These are phyloP conservation scores for Phenganax stokvisi DNA, from an alignment of 92 coral and sea anemone genomes.

Conservation along the genomic window DNA sequence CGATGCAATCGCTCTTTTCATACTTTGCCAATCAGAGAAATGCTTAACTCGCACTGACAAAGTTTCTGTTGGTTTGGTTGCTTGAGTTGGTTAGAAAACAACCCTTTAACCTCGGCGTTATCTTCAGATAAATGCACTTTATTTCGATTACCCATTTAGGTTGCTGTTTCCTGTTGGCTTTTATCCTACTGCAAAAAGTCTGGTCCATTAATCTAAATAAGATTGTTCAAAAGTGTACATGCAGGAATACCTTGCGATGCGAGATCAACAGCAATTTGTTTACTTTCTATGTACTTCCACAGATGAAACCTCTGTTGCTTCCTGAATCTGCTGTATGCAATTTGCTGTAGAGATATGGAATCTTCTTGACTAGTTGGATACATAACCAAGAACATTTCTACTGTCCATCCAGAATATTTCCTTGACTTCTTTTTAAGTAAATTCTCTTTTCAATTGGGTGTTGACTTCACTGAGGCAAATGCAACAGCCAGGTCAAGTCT, in stretches of 20 bases:
- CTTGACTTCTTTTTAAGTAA: neutral
- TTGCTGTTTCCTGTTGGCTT: neutral
- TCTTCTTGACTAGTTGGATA: slow-evolving; percentile 10
- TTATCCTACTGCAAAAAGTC: slow-evolving; percentile 25
- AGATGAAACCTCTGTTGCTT: neutral
- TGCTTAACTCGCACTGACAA: slow-evolving; percentile 5
- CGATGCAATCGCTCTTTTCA: slow-evolving; percentile 18
- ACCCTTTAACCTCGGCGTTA: neutral
- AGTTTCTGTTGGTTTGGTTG: neutral
- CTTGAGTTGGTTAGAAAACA: neutral
- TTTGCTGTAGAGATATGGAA: slow-evolving; percentile 27
- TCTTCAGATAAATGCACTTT: slow-evolving; percentile 5
- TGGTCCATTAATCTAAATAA: slow-evolving; percentile 27
- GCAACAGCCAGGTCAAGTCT: neutral
- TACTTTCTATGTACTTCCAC: slow-evolving; percentile 23
- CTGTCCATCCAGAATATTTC: neutral
- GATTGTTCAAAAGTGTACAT: neutral
- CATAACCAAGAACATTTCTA: slow-evolving; percentile 20
- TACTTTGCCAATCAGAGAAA: slow-evolving; percentile 45
- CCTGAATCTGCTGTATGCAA: slow-evolving; percentile 28
- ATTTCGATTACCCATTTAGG: slow-evolving; percentile 1
- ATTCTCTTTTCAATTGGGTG: neutral
- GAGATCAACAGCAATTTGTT: slow-evolving; percentile 14
- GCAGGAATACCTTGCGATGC: slow-evolving; percentile 28
- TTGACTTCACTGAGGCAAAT: neutral